Evolutionary conservation across 1,140 invertebrate genomes (phyloP), one percentile per base, ranked within the genome.

Genomic region (Vanessa atalanta): DNA sequence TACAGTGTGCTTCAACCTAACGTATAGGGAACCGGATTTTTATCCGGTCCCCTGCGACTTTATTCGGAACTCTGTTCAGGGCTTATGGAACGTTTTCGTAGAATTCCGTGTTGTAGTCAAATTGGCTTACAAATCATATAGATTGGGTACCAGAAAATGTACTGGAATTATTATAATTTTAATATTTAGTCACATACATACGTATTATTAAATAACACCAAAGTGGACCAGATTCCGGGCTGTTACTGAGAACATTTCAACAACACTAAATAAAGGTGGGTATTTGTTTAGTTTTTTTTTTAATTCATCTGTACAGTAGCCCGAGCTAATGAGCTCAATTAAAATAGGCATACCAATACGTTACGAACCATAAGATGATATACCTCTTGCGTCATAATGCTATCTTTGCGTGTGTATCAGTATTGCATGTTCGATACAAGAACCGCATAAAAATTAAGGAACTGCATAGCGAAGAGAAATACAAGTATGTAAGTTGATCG

Each of bases 1-100:
- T 60, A 26, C 55, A 60, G 23, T 60, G 55, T 60, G 55, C 55
- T 60, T n/a, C 55, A 20, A 53, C 51, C 51, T 53, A 53, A 53
- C 51, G 51, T 53, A 53, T 53, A 53, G 51, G 55, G 12, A 26
- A 26, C 55, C 55, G 55, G 55, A 60, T 60, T 60, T 60, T 26
- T 53, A 53, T 53, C 51, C 51, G 51, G n/a, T 53, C 51, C 15
- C 51, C 51, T 53, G 51, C n/a, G 51, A 53, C 51, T 53, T 53
- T 53, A 53, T 53, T 53, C 15, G 51, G 8, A 53, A 9, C 51
- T 43, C 37, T 53, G 51, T 16, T 53, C n/a, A 16, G 51, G 51
- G 51, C 51, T 53, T 53, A 53, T 53, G 51, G n/a, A 16, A 53
- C 51, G 51, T 53, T 53, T 53, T n/a, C 50, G 15, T 51, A 6